These are phyloP conservation scores for Nematolebias whitei DNA, from an alignment of 2,113 vertebrate genomes.

Conservation along the genomic window DNA sequence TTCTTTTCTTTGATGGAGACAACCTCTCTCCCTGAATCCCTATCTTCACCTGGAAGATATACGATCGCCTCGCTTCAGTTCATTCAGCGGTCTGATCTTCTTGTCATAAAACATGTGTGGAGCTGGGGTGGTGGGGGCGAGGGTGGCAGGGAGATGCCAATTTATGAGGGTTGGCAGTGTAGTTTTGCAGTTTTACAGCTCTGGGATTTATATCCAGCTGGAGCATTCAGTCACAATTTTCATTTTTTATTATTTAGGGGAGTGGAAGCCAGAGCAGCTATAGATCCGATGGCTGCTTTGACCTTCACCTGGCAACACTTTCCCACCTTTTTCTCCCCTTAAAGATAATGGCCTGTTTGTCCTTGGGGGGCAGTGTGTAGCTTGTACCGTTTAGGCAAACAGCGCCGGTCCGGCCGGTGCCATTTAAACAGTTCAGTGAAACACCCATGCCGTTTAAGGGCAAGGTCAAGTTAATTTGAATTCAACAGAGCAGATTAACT, in stretches of 20 bases:
- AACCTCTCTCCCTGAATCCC: slow-evolving; percentile 38
- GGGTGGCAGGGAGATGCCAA: slow-evolving; percentile 52
- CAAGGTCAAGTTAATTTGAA: slow-evolving; percentile 65
- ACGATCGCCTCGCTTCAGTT: slow-evolving; percentile 47
- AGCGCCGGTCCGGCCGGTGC: slow-evolving; percentile 2
- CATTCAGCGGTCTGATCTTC: slow-evolving; percentile 69
- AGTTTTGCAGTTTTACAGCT: slow-evolving; percentile 63
- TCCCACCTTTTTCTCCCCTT: background rate
- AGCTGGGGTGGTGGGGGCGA: slow-evolving; percentile 19
- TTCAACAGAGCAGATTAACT: slow-evolving; percentile 64
- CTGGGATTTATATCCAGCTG: slow-evolving; percentile 57
- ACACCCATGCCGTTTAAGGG: slow-evolving; percentile 16
- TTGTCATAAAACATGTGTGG: slow-evolving; percentile 76
- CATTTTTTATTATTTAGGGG: background rate
- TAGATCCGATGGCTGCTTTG: background rate
- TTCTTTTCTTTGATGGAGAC: slow-evolving; percentile 28
- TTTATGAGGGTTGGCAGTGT: slow-evolving; percentile 67
- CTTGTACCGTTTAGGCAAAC: slow-evolving; percentile 61
- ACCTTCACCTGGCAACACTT: slow-evolving; percentile 54
- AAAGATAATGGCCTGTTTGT: slow-evolving; percentile 50
- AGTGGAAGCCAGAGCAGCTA: background rate
- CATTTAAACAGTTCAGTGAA: slow-evolving; percentile 47
- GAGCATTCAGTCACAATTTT: slow-evolving; percentile 23
- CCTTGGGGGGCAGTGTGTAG: slow-evolving; percentile 11
- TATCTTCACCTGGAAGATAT: slow-evolving; percentile 47